Conservation (phyloP, 1,140 invertebrate genomes). For the Andrena cerasifolii region DNA sequence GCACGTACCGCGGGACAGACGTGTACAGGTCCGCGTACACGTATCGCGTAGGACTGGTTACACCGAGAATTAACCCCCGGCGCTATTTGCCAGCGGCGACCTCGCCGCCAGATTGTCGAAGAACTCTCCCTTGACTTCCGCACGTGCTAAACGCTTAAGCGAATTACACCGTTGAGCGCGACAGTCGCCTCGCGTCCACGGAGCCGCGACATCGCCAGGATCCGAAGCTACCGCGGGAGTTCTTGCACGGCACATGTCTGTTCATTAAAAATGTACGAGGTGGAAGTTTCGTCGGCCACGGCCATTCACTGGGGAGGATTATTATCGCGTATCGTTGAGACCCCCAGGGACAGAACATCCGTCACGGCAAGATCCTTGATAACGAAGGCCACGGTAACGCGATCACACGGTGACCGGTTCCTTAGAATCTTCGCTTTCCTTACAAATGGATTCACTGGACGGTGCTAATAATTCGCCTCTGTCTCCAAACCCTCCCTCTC, state of each 20-base stretch:
- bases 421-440: slow-evolving; percentile 47
- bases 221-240: neutral
- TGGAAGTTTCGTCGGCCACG: neutral
- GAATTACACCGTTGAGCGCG: neutral
- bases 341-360: neutral
- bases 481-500: neutral
- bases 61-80: slow-evolving; percentile 46
- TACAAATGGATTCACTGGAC: slow-evolving; percentile 54
- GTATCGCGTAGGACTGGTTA: slow-evolving; percentile 21
- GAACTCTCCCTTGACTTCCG: slow-evolving; percentile 16
- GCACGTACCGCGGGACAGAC: neutral
- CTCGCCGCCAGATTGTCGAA: neutral
- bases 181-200: no score
- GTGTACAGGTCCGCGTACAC: neutral
- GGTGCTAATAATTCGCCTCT: slow-evolving; percentile 52
- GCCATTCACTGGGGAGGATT: neutral
- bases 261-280: slow-evolving; percentile 33
- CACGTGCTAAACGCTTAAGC: no score
- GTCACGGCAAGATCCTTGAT: neutral
- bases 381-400: slow-evolving; percentile 32
- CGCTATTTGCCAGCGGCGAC: slow-evolving; percentile 37
- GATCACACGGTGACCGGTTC: slow-evolving; percentile 49
- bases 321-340: neutral
- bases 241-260: neutral
- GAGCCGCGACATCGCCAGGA: no score